phyloP scores from a whole-genome alignment of 2,888 invertebrate species.

The Geotrupes spiniger region DNA sequence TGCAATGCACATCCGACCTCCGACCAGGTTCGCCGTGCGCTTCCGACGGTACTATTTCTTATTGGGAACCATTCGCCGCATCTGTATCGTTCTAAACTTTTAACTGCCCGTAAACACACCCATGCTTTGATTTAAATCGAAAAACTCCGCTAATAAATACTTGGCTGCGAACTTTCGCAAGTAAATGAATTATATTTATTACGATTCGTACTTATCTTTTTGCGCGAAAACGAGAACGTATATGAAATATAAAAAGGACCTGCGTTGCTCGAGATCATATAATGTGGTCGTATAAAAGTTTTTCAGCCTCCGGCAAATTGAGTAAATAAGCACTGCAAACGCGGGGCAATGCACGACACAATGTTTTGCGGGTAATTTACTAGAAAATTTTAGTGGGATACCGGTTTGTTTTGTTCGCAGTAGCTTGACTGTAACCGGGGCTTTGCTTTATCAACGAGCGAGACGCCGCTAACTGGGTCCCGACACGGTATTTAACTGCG shows the following conservation, averaged over 20 bases:
- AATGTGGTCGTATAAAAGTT: neutral
- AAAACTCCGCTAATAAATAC: too few relatives aligned
- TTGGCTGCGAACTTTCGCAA: too few relatives aligned
- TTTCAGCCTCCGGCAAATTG: constrained; percentile 2
- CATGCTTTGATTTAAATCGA: too few relatives aligned
- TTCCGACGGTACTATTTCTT: constrained; percentile 3
- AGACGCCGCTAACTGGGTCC: constrained; percentile 22
- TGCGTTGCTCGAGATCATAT: constrained; percentile 1
- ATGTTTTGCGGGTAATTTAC: constrained; percentile 27
- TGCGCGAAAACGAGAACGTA: too few relatives aligned
- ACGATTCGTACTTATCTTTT: too few relatives aligned
- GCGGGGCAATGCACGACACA: constrained; percentile 5
- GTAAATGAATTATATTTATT: too few relatives aligned
- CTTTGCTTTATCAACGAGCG: constrained; percentile 28
- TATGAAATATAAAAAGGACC: neutral
- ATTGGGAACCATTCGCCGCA: neutral
- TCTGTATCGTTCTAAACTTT: too few relatives aligned
- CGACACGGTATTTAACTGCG: constrained; percentile 25
- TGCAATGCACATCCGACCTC: constrained; percentile 37
- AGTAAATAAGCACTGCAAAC: constrained; percentile 7
- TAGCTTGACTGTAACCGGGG: constrained; percentile 29
- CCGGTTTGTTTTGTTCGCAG: constrained; percentile 29
- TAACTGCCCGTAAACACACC: too few relatives aligned
- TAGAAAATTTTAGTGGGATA: constrained; percentile 29
- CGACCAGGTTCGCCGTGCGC: neutral